A percentile compares a stretch with the other conserved stretches of the same genome.
These are phyloP conservation scores for Galaxias olidus DNA, from an alignment of 2,797 vertebrate genomes.

Conservation along the genomic window DNA sequence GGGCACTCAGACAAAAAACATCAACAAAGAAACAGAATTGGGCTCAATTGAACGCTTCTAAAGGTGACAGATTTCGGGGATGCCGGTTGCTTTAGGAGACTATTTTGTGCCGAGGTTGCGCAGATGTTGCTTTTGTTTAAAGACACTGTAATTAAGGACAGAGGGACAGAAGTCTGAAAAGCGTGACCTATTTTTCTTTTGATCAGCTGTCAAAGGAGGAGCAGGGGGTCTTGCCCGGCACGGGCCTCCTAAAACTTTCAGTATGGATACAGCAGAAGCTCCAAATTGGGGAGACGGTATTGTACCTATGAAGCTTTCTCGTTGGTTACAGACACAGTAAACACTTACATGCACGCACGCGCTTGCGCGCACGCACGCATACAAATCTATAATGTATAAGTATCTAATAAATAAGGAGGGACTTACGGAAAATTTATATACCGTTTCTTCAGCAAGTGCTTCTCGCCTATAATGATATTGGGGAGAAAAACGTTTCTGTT, in stretches of 20 bases:
- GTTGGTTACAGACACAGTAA: background rate
- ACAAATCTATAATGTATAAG: no score
- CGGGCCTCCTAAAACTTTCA: slow-evolving; percentile 71
- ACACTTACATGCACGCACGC: no score
- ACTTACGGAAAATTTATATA: no score
- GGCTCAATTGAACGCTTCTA: slow-evolving; percentile 35
- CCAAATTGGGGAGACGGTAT: slow-evolving; percentile 58
- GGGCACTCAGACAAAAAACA: no score
- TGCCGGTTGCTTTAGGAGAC: slow-evolving; percentile 65
- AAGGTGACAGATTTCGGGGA: slow-evolving; percentile 64
- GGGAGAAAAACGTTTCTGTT: no score
- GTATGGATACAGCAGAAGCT: slow-evolving; percentile 74
- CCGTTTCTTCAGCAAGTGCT: no score
- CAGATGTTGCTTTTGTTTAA: slow-evolving; percentile 95
- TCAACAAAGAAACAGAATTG: slow-evolving; percentile 22
- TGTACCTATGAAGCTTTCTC: slow-evolving; percentile 26
- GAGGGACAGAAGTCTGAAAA: slow-evolving; percentile 84
- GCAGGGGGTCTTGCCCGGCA: slow-evolving; percentile 73
- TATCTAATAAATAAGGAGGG: no score
- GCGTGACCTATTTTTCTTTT: slow-evolving; percentile 91
- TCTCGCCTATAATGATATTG: no score
- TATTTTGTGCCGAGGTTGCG: slow-evolving; percentile 76
- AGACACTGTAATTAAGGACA: slow-evolving; percentile 88
- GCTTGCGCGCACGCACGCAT: no score
- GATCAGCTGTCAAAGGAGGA: slow-evolving; percentile 86